Evolutionary conservation across 2,888 invertebrate species (phyloP).

Genomic region (Glaucopsyche alexis): DNA sequence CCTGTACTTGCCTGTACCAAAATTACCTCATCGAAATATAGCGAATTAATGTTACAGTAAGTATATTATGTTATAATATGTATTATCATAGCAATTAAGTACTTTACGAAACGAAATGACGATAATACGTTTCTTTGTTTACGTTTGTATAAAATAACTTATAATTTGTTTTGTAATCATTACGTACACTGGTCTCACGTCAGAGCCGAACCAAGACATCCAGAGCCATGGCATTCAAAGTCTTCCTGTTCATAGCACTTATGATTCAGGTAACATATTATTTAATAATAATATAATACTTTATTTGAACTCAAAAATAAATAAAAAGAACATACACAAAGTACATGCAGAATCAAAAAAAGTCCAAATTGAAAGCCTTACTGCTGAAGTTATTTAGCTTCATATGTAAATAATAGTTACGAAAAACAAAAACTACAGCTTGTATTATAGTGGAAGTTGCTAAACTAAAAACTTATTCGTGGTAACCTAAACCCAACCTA

Average conservation of each 20-base stretch:
- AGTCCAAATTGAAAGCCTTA: too few species aligned
- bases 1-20: constrained; percentile 6
- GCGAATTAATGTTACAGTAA: background rate
- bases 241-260: background rate
- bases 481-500: too few species aligned
- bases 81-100: background rate
- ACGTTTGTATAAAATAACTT: constrained; percentile 9
- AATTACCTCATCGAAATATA: background rate
- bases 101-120: background rate
- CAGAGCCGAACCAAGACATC: background rate
- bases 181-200: background rate
- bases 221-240: constrained; percentile 1
- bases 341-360: too few species aligned
- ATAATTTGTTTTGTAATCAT: background rate
- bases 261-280: background rate
- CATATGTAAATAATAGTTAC: too few species aligned
- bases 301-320: too few species aligned
- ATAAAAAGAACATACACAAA: too few species aligned
- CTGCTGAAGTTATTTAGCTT: too few species aligned
- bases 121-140: constrained; percentile 13
- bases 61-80: too few species aligned
- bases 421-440: too few species aligned
- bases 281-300: too few species aligned
- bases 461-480: too few species aligned
- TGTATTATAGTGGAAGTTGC: too few species aligned